Conservation (phyloP, 2,797 vertebrate genomes). For the Spatula clypeata region DNA sequence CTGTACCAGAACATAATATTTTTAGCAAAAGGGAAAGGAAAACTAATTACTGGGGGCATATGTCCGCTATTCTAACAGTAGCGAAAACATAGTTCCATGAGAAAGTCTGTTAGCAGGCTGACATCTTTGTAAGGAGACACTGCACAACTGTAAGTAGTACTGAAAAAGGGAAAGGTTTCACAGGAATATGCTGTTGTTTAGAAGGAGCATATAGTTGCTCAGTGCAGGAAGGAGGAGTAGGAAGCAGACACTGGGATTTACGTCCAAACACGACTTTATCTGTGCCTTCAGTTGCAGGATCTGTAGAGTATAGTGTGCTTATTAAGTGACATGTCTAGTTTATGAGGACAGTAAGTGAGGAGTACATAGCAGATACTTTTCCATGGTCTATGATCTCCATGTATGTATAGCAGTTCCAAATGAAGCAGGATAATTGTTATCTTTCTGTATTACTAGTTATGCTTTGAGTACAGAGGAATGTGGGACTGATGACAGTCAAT, state of each 20-base stretch:
- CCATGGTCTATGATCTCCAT: not conserved
- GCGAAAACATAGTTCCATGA: not conserved
- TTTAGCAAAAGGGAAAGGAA: not conserved
- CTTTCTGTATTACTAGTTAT: not conserved
- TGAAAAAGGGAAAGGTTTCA: not conserved
- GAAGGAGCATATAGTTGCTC: not conserved
- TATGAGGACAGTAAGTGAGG: not conserved
- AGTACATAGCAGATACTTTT: not conserved
- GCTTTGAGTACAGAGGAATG: not conserved
- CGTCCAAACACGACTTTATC: not conserved
- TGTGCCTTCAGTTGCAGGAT: not conserved
- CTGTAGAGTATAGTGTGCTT: not conserved
- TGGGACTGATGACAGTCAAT: not conserved
- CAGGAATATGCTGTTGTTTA: not conserved
- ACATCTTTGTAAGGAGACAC: not conserved
- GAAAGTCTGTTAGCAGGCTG: not conserved
- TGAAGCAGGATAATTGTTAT: constrained; percentile 24
- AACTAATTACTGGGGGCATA: not conserved
- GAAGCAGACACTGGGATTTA: not conserved
- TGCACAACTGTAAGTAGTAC: not conserved
- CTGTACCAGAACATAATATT: not conserved
- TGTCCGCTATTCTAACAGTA: not conserved
- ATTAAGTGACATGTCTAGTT: not conserved
- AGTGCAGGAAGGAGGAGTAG: not conserved
- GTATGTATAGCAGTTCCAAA: not conserved